phyloP scores from a whole-genome alignment of 2,888 invertebrate species.

The Cerastis leucographa region DNA sequence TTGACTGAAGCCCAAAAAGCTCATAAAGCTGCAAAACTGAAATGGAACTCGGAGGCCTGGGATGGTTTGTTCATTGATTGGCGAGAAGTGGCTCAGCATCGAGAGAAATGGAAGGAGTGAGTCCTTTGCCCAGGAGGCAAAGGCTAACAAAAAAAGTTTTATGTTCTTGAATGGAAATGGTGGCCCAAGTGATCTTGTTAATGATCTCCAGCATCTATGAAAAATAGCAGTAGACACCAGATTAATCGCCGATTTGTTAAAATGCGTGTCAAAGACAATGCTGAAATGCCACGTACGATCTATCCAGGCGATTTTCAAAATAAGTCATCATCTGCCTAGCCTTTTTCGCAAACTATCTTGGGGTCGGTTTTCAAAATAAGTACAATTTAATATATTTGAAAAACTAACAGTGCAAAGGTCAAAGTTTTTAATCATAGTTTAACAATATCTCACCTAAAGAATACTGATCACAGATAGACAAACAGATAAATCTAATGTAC shows the following conservation, averaged over 20 bases:
- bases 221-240: not conserved
- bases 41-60: not conserved
- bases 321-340: too few species aligned
- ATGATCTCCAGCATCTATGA: not conserved
- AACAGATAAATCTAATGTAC: slow-evolving; percentile 21
- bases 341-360: too few species aligned
- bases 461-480: not conserved
- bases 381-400: not conserved
- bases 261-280: not conserved
- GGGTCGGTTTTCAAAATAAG: too few species aligned
- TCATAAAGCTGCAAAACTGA: too few species aligned
- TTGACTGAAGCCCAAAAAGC: too few species aligned
- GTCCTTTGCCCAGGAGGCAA: too few species aligned
- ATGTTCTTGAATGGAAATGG: too few species aligned
- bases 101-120: too few species aligned
- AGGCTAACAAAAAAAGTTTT: too few species aligned
- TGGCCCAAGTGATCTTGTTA: not conserved
- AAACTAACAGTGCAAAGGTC: not conserved
- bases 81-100: not conserved
- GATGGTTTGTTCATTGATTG: not conserved
- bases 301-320: too few species aligned
- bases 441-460: not conserved
- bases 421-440: not conserved
- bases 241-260: not conserved
- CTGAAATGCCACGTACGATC: not conserved